Evolutionary conservation across 2,797 vertebrate genomes (phyloP).

Genomic region (Schizothorax lantsangensis): DNA sequence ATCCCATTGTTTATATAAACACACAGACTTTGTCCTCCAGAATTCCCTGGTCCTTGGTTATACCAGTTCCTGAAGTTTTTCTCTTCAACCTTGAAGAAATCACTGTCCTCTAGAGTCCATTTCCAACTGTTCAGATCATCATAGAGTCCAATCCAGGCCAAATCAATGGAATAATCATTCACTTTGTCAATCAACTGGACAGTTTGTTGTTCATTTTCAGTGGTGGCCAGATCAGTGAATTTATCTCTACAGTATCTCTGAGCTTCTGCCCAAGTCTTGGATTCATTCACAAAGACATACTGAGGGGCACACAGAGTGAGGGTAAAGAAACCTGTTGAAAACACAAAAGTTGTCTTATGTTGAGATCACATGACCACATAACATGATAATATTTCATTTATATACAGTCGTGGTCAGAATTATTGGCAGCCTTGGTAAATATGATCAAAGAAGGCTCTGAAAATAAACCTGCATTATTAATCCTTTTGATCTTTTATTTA

Average conservation of each 20-base stretch:
- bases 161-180: background rate
- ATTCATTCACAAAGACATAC: conserved; percentile 53
- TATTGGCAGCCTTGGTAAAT: too few relatives aligned
- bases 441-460: too few relatives aligned
- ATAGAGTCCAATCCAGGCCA: background rate
- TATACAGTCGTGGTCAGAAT: too few relatives aligned
- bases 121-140: background rate
- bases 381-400: too few relatives aligned
- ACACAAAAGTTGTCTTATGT: background rate
- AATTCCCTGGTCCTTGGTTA: background rate
- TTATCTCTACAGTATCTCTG: conserved; percentile 40
- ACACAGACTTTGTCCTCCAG: background rate
- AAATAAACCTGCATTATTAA: too few relatives aligned
- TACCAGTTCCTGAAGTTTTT: background rate
- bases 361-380: background rate
- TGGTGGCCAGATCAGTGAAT: conserved; percentile 39
- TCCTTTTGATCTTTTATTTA: too few relatives aligned
- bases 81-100: background rate
- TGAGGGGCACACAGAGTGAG: background rate
- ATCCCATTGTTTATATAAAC: background rate
- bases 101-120: background rate
- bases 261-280: conserved; percentile 60
- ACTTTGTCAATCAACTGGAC: background rate
- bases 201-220: background rate
- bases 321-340: background rate